phyloP scores from a whole-genome alignment of 1,140 invertebrate species.

The Dryas iulia region DNA sequence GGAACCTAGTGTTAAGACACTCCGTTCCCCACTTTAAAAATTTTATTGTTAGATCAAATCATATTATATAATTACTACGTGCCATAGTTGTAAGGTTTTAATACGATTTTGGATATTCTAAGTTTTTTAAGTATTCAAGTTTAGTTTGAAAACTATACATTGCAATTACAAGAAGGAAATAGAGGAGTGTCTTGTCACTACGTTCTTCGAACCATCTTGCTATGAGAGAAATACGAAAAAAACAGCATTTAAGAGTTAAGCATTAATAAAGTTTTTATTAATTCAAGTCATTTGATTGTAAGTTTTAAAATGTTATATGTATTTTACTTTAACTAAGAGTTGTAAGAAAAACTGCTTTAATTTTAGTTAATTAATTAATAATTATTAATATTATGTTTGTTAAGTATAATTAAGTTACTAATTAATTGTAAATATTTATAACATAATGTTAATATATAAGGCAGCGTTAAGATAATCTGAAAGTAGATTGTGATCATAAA shows the following conservation, averaged over 20 bases:
- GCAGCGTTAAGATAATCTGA: constrained; percentile 8
- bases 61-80: too few species aligned
- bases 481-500: constrained; percentile 25
- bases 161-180: neutral
- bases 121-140: too few species aligned
- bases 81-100: too few species aligned
- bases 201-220: too few species aligned
- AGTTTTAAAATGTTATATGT: neutral
- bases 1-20: too few species aligned
- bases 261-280: neutral
- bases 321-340: neutral
- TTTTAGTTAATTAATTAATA: neutral
- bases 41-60: too few species aligned
- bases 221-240: neutral
- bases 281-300: neutral
- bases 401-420: neutral
- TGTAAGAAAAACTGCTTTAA: neutral
- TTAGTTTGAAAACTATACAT: too few species aligned
- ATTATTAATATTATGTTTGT: constrained; percentile 6
- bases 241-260: neutral
- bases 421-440: constrained; percentile 23
- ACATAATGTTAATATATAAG: constrained; percentile 3
- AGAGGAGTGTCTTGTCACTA: neutral
- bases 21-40: too few species aligned
- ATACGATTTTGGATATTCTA: too few species aligned